These are phyloP conservation scores for Oostethus manadensis DNA, from an alignment of 2,113 vertebrate species.

Conservation along the genomic window DNA sequence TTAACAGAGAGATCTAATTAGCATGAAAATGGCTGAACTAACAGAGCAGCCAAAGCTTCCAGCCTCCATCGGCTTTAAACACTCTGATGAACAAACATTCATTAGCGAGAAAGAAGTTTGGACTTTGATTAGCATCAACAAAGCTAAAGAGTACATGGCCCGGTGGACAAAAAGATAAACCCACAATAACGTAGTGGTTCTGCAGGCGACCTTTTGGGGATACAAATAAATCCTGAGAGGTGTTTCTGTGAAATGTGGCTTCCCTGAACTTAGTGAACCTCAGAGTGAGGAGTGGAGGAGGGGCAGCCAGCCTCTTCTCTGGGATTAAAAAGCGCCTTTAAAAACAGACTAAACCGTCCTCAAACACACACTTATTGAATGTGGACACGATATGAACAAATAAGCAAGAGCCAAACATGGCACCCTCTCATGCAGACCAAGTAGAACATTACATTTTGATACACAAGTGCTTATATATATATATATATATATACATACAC, in stretches of 20 bases:
- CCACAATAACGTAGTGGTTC: no score
- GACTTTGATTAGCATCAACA: conserved; percentile 29
- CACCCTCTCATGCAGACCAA: no score
- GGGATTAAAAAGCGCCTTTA: no score
- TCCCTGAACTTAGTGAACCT: neutral
- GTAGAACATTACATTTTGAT: no score
- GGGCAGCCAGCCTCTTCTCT: no score
- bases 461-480: neutral
- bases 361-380: conserved; percentile 28
- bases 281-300: neutral
- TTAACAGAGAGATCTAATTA: conserved; percentile 54
- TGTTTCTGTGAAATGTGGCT: neutral
- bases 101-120: conserved; percentile 18
- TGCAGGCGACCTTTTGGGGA: no score
- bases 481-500: neutral
- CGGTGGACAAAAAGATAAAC: no score
- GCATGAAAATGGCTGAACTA: conserved; percentile 58
- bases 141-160: no score
- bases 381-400: conserved; percentile 3
- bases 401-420: neutral
- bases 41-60: conserved; percentile 37
- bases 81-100: neutral
- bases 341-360: conserved; percentile 18
- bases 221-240: no score
- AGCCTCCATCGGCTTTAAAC: conserved; percentile 33